Base-by-base conservation (phyloP, 2,888 invertebrate genomes). In the Pachydiplax longipennis region DNA sequence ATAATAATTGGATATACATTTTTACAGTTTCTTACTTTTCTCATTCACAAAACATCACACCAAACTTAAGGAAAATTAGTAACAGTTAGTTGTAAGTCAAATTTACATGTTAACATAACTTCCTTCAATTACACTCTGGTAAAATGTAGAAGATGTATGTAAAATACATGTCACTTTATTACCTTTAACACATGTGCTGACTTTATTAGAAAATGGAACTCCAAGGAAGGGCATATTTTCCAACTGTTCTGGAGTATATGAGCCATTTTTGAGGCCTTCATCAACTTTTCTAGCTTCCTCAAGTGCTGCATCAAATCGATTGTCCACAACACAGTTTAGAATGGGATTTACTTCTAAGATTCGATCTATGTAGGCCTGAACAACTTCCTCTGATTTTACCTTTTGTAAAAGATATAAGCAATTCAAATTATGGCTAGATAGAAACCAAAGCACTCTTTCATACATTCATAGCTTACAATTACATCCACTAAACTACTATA, bases 131-230 rank as follows among this genome's bases (percentile, higher is more conserved):
- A 5, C 40, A 6, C 6, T 6, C 2, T 40, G 6, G 6, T 40
- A 40, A 40, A 40, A 40, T 40, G 40, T n/a, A n/a, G n/a, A n/a
- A n/a, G 44, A 3, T 44, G 44, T 44, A 44, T 44, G 44, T 44
- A 44, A 18, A 18, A 4, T 18, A 18, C 2, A 18, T 53, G 18
- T 53, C 15, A 15, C 15, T 2, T 15, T 4, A 53, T 87, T 94
- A 93, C 98, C 98, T 93, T 95, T 94, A 0, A 97, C 97, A 12
- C 96, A 95, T 91, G 98, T 97, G 91, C 97, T 97, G 93, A 99
- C 99, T 94, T 99, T 99, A 0, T 97, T 96, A 10, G 98, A 98
- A 93, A 99, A 98, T 0, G 99, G 99, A 10, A 99, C 97, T 12
- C 99, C 98, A 90, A 99, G 94, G 93, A 98, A 97, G 5, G 98